A percentile compares a stretch with the other conserved stretches of the same genome.
phyloP scores from a whole-genome alignment of 2,797 vertebrate genomes.

The Numenius phaeopus region DNA sequence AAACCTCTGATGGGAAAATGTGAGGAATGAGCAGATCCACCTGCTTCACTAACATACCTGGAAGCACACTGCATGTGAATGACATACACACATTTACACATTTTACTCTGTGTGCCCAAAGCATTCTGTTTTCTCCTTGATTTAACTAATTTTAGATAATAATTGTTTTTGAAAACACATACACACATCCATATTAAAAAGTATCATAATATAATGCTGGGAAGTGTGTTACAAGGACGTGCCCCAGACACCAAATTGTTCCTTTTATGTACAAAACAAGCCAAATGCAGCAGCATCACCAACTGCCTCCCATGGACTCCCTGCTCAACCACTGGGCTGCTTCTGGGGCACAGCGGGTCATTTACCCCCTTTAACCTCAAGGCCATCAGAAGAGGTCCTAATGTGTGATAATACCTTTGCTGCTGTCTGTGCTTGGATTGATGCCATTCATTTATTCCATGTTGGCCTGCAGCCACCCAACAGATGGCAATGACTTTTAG shows the following conservation, averaged over 20 bases:
- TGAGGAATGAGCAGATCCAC: neutral
- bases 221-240: fast-evolving
- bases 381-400: neutral
- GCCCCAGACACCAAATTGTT: neutral
- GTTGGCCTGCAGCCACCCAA: constrained; percentile 47
- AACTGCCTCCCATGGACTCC: neutral
- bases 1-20: neutral
- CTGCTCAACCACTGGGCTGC: neutral
- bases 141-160: neutral
- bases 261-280: neutral
- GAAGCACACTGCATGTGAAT: neutral
- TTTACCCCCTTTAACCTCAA: constrained; percentile 6
- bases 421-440: neutral
- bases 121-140: neutral
- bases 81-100: fast-evolving
- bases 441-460: neutral
- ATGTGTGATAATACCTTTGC: constrained; percentile 23
- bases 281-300: neutral
- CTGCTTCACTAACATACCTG: neutral
- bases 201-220: fast-evolving
- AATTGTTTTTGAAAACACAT: neutral
- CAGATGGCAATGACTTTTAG: constrained; percentile 62
- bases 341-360: neutral
- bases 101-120: neutral
- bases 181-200: neutral